Evolutionary conservation across 2,888 invertebrate genomes (phyloP).

Genomic region (Siphlonurus alternatus): DNA sequence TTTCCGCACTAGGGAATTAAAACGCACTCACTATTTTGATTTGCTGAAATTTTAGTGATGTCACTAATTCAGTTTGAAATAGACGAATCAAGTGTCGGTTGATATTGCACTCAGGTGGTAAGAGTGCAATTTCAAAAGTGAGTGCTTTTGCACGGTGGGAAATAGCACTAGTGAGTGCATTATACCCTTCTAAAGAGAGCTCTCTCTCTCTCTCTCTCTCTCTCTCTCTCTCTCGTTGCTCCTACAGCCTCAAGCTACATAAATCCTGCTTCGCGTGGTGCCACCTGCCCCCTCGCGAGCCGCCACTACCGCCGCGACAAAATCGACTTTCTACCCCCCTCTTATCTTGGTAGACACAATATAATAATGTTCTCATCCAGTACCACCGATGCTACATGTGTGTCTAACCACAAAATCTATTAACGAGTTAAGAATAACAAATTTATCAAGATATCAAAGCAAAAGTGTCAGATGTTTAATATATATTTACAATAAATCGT

Average conservation of each 20-base stretch:
- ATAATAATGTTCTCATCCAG: background rate
- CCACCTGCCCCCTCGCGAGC: background rate
- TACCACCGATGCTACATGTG: background rate
- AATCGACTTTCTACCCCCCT: background rate
- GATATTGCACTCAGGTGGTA: no score
- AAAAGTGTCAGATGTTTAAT: no score
- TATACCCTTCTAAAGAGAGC: no score
- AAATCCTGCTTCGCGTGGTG: background rate
- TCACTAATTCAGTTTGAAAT: no score
- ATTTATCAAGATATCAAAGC: background rate
- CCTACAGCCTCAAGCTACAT: background rate
- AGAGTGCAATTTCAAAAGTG: no score
- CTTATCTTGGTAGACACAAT: background rate
- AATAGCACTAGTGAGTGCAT: no score
- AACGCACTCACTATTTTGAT: no score
- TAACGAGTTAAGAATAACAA: background rate
- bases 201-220: background rate
- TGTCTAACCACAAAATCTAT: background rate
- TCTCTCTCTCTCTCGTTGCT: background rate
- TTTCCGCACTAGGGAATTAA: no score
- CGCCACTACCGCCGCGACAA: background rate
- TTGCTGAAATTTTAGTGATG: no score
- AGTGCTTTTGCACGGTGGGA: no score
- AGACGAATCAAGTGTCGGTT: no score
- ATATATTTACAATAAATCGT: no score